These are phyloP conservation scores for Leptopterna dolabrata DNA, from an alignment of 2,888 invertebrate species.

Conservation along the genomic window DNA sequence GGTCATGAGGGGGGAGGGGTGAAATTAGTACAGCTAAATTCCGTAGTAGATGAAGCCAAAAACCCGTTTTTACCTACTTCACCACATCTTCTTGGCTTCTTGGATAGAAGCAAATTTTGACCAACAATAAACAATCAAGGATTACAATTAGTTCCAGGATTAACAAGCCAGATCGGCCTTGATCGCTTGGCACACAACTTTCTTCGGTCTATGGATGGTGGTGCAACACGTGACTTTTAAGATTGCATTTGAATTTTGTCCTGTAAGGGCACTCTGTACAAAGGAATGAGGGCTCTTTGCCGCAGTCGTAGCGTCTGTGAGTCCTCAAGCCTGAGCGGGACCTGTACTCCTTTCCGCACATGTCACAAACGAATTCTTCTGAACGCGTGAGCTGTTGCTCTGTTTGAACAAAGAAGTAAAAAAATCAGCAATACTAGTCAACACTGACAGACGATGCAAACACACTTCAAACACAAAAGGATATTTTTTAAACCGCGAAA, in stretches of 20 bases:
- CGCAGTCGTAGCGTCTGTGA: slow-evolving; percentile 61
- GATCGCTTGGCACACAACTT: background rate
- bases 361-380: too few species aligned
- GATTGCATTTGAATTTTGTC: slow-evolving; percentile 55
- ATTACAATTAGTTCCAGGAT: too few species aligned
- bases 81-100: too few species aligned
- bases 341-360: slow-evolving; percentile 55
- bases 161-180: too few species aligned
- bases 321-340: slow-evolving; percentile 54
- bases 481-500: too few species aligned
- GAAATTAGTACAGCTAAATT: too few species aligned
- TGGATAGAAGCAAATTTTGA: too few species aligned
- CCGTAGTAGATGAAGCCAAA: too few species aligned
- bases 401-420: background rate
- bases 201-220: slow-evolving; percentile 39
- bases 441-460: background rate
- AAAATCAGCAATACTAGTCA: too few species aligned
- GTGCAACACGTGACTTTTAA: slow-evolving; percentile 53
- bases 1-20: too few species aligned
- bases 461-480: background rate
- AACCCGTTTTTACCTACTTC: too few species aligned
- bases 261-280: slow-evolving; percentile 59
- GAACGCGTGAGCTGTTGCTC: background rate
- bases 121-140: too few species aligned
- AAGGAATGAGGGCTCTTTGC: slow-evolving; percentile 59